Conservation (phyloP, 2,113 vertebrate species). For the Lampris incognitus region DNA sequence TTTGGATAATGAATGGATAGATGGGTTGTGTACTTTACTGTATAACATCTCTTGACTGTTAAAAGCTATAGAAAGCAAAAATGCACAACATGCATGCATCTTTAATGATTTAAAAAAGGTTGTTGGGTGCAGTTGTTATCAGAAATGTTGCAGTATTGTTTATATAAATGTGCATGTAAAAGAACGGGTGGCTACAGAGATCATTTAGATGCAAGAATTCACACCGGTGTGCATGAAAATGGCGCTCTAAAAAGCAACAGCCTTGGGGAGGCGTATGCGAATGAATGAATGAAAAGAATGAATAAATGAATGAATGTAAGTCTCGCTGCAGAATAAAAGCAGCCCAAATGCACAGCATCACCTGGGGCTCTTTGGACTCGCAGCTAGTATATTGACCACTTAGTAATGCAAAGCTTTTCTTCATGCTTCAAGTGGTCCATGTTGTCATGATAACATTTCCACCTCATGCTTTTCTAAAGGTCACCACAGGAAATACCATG, state of each 20-base stretch:
- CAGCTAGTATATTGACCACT: too few species aligned
- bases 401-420: background rate
- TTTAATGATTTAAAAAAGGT: too few species aligned
- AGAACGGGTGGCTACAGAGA: background rate
- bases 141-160: background rate
- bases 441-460: too few species aligned
- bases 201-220: background rate
- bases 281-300: conserved; percentile 14
- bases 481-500: too few species aligned
- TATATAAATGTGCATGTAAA: background rate
- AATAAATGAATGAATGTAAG: conserved; percentile 15
- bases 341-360: background rate
- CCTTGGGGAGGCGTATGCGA: background rate
- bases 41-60: too few species aligned
- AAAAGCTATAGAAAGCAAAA: too few species aligned
- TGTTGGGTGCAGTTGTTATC: too few species aligned
- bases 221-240: background rate
- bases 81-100: too few species aligned
- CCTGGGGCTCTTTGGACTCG: background rate
- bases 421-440: background rate
- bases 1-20: too few species aligned
- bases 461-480: too few species aligned
- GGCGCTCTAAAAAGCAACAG: background rate
- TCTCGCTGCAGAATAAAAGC: conserved; percentile 1
- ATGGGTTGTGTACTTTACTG: too few species aligned